Conservation (phyloP, 2,113 vertebrate genomes). For the Phalacrocorax carbo region DNA sequence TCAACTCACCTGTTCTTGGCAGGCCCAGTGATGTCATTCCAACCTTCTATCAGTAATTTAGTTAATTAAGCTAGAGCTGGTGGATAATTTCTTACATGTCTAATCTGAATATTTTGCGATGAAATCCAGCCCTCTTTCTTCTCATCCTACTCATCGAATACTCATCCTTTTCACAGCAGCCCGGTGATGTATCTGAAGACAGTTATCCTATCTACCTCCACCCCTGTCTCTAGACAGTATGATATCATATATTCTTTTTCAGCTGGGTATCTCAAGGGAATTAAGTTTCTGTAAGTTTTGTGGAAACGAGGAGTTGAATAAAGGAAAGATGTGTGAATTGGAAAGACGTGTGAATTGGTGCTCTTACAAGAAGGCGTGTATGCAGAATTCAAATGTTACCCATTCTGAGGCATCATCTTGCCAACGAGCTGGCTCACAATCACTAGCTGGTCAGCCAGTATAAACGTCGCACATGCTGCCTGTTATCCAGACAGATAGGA, state of each 20-base stretch:
- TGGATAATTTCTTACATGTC: neutral
- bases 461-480: neutral
- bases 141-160: neutral
- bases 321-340: neutral
- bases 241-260: neutral
- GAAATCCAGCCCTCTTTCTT: neutral
- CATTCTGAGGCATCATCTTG: neutral
- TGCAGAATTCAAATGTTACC: neutral
- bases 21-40: neutral
- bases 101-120: neutral
- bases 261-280: neutral
- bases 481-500: neutral
- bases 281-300: neutral
- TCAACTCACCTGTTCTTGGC: neutral
- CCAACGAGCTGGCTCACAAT: neutral
- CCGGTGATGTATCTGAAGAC: neutral
- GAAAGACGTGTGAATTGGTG: neutral
- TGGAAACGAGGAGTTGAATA: neutral
- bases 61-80: neutral
- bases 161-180: neutral
- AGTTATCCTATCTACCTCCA: neutral
- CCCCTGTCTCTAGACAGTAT: slow-evolving; percentile 16
- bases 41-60: neutral
- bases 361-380: neutral
- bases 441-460: neutral